phyloP scores from a whole-genome alignment of 2,113 vertebrate species.

The Amia ocellicauda region DNA sequence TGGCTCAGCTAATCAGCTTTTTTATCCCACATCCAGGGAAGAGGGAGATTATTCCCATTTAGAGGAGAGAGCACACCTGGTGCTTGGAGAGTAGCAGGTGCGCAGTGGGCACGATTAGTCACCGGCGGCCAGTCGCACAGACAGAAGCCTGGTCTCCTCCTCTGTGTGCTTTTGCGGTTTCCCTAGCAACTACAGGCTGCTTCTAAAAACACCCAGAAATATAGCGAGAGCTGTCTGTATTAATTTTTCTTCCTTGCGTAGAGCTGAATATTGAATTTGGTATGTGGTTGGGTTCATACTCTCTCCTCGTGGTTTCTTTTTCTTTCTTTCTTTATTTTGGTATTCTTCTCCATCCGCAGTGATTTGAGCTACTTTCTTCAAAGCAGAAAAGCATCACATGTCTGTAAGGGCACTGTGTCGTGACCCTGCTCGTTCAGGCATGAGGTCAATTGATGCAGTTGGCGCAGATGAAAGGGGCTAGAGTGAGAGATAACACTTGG shows the following conservation, averaged over 20 bases:
- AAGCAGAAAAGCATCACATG: too few relatives aligned
- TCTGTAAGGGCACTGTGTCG: too few relatives aligned
- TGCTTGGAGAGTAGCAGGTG: slow-evolving; percentile 66
- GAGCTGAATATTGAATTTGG: background rate
- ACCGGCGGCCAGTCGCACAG: slow-evolving; percentile 37
- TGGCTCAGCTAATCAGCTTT: slow-evolving; percentile 64
- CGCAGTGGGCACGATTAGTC: slow-evolving; percentile 21
- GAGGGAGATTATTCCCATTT: slow-evolving; percentile 58
- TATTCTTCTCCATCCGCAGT: background rate
- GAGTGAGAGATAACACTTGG: too few relatives aligned
- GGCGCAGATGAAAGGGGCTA: too few relatives aligned
- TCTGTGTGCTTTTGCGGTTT: slow-evolving; percentile 26
- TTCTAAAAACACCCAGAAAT: slow-evolving; percentile 25
- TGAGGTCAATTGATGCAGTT: too few relatives aligned
- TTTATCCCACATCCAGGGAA: slow-evolving; percentile 35
- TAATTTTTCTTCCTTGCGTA: background rate
- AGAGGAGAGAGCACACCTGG: slow-evolving; percentile 59
- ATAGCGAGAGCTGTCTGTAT: background rate
- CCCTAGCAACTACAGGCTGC: slow-evolving; percentile 32
- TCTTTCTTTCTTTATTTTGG: background rate
- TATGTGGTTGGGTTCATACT: background rate
- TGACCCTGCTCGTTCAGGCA: too few relatives aligned
- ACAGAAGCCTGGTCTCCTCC: slow-evolving; percentile 21
- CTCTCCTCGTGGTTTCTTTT: background rate
- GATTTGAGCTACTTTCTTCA: too few relatives aligned